Base-by-base conservation (phyloP, 2,113 vertebrate species). In the Salvelinus fontinalis region DNA sequence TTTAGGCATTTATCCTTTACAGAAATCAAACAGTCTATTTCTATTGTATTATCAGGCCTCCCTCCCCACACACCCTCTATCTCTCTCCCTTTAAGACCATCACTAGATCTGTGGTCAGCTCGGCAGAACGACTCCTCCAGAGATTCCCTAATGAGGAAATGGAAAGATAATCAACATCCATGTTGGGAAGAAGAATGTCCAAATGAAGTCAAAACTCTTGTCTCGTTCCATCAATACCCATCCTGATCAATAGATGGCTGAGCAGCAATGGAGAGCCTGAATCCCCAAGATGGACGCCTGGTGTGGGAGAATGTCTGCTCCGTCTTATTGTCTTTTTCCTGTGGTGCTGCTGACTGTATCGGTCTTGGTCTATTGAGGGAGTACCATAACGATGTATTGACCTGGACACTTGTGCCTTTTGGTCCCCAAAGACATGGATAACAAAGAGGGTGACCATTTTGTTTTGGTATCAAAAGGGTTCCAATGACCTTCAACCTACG, bases 361-460 rank as follows among this genome's bases (percentile, higher is more conserved):
- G 57, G 57, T 54, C 65, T 29, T 14, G 12, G 18, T 74, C 79
- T 65, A 34, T 69, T 26, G 79, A 83, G 81, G 75, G 71, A 73
- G 74, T 34, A 66, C 71, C 59, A 74, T 81, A 81, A 81, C 73
- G 73, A 81, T 62, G 76, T 76, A 86, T 83, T 73, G 84, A 83
- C 71, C 72, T 62, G 65, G 34, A 68, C 70, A 59, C 79, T 77
- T 68, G 83, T 77, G 79, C 77, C 76, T 74, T 74, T 73, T 74
- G 66, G 74, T 70, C 16, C 51, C 14, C 51, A 54, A 54, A 54
- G 51, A 54, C 51, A 54, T 18, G 74, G 72, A 79, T 81, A 81
- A 64, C 79, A 72, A 81, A 62, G 66, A 31, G 5, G 71, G 67
- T 70, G 70, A 48, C 68, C 65, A 69, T 67, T 77, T 69, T 76